Conservation (phyloP, 2,797 vertebrate species). For the Caiman crocodilus region DNA sequence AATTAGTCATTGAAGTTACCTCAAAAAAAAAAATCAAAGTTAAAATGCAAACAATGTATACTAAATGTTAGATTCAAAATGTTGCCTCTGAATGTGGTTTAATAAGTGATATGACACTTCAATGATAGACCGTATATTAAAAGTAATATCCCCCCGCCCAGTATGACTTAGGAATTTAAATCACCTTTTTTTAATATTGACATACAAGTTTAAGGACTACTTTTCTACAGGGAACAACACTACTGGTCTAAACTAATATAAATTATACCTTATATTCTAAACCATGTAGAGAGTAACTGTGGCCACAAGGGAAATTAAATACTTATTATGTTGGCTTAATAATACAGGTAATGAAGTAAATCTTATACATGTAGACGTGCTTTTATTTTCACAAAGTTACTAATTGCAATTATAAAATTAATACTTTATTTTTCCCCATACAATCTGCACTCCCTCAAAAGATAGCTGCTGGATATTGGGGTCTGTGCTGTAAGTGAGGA, state of each 20-base stretch:
- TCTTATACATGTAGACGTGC: not conserved
- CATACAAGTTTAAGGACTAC: too few species aligned
- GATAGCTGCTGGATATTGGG: not conserved
- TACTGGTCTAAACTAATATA: too few species aligned
- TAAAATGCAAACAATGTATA: not conserved
- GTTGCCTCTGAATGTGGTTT: not conserved
- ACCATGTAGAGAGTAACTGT: too few species aligned
- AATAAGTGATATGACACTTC: not conserved
- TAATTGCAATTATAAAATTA: not conserved
- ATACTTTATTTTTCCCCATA: too few species aligned
- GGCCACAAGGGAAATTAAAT: not conserved
- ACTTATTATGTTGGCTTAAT: too few species aligned
- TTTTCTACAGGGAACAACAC: too few species aligned
- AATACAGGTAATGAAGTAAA: not conserved
- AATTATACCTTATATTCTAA: too few species aligned
- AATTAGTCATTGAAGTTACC: not conserved
- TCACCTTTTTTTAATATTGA: not conserved
- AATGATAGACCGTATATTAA: not conserved
- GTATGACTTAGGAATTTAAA: not conserved
- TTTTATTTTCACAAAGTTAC: not conserved
- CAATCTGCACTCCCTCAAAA: too few species aligned
- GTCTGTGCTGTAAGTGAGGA: too few species aligned
- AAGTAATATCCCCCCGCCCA: not conserved
- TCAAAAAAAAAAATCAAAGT: too few species aligned
- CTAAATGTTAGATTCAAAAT: not conserved